Evolutionary conservation across 2,888 invertebrate genomes (phyloP).

Genomic region (Abrostola triplasia): DNA sequence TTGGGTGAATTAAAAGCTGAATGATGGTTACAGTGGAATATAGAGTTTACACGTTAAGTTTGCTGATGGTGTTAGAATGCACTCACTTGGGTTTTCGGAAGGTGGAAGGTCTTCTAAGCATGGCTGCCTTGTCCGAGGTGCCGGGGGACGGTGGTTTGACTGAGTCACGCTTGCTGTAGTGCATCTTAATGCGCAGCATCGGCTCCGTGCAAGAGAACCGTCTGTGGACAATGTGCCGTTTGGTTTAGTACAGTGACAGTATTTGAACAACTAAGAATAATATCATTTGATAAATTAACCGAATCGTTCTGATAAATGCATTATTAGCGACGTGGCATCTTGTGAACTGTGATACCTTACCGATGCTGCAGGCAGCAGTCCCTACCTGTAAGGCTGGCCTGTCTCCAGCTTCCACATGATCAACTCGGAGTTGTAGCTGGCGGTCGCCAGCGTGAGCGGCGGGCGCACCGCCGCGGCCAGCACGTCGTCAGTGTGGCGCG

Average conservation of each 20-base stretch:
- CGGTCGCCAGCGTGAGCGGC: slow-evolving; percentile 92
- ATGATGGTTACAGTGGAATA: too few relatives aligned
- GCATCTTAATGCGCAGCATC: slow-evolving; percentile 87
- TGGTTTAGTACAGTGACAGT: too few relatives aligned
- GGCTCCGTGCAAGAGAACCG: slow-evolving; percentile 88
- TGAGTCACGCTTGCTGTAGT: slow-evolving; percentile 79
- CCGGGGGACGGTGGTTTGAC: slow-evolving; percentile 29
- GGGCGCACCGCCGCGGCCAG: slow-evolving; percentile 90
- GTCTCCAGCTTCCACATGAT: slow-evolving; percentile 95
- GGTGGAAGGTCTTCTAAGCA: slow-evolving; percentile 38
- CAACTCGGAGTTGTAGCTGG: slow-evolving; percentile 93
- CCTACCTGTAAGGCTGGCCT: slow-evolving; percentile 90
- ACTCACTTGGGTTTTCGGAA: slow-evolving; percentile 64
- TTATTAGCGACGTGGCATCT: not conserved
- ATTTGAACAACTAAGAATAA: too few relatives aligned
- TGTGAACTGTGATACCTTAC: too few relatives aligned
- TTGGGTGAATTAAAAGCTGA: too few relatives aligned
- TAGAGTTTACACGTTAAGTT: too few relatives aligned
- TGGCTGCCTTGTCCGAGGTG: slow-evolving; percentile 20
- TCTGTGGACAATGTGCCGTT: slow-evolving; percentile 53
- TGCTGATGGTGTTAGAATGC: not conserved
- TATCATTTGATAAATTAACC: too few relatives aligned
- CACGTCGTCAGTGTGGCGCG: slow-evolving; percentile 92
- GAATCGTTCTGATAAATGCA: too few relatives aligned
- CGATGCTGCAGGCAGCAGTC: not conserved